Evolutionary conservation across 23 tunicate species (phyloP), one percentile per base, ranked within the genome.

Genomic region (Trididemnum miniatum): DNA sequence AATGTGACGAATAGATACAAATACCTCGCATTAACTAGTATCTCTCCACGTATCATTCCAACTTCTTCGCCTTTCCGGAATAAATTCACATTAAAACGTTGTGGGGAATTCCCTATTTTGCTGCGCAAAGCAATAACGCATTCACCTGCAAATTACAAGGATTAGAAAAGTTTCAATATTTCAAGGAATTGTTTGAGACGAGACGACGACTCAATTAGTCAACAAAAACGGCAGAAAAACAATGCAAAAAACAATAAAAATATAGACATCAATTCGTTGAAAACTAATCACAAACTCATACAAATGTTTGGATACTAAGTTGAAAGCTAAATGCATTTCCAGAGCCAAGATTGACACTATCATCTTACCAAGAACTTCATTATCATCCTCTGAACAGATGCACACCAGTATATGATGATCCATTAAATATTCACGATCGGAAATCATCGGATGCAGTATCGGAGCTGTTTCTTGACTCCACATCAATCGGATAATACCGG

Each of bases 321-420:
- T n/a, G n/a, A n/a, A n/a, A n/a, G n/a, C n/a, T n/a, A n/a, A n/a
- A n/a, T n/a, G n/a, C n/a, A n/a, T n/a, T n/a, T n/a, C n/a, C n/a
- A n/a, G n/a, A n/a, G n/a, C n/a, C n/a, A n/a, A n/a, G n/a, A n/a
- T n/a, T n/a, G n/a, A n/a, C n/a, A n/a, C n/a, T n/a, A n/a, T n/a
- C n/a, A n/a, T n/a, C n/a, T n/a, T 51, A 87, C 91, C 92, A 23
- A 40, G 77, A 9, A 80, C 51, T 60, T 93, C 98, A 65, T 81
- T 84, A 23, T 93, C 98, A 29, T 93, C 98, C 52, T 88, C 97
- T 0, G 85, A 50, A 67, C 86, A 54, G 0, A 92, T 72, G 34
- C 82, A 71, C 20, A 92, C 86, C 23, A 92, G 84, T 1, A 93
- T 51, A 63, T 93, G 98, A 76, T 93, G 98, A 81, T 93, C 98